Evolutionary conservation across 53 echinoderm and acorn worm species (phyloP).

Genomic region (Echinarachnius parma): DNA sequence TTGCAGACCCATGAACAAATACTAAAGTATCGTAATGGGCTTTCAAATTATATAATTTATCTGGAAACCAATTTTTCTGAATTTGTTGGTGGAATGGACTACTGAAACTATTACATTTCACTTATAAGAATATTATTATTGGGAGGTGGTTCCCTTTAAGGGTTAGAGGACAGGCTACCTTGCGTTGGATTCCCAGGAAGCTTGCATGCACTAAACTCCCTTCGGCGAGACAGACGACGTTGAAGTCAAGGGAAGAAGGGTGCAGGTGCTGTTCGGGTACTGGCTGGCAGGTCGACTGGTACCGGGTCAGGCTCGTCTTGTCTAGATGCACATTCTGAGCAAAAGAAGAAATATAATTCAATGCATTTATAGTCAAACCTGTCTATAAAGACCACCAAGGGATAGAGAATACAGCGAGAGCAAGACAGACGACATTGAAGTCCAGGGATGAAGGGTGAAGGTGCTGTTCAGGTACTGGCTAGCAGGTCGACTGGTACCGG

Average conservation of each 20-base stretch:
- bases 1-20: too few species aligned
- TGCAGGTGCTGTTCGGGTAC: slow-evolving; percentile 88
- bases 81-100: too few species aligned
- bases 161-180: too few species aligned
- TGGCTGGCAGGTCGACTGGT: slow-evolving; percentile 68
- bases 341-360: not conserved
- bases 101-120: too few species aligned
- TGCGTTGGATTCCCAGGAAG: slow-evolving; percentile 75
- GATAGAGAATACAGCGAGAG: too few species aligned
- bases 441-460: slow-evolving; percentile 81
- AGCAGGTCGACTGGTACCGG: slow-evolving; percentile 65
- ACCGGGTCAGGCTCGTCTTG: slow-evolving; percentile 56
- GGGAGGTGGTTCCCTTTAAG: too few species aligned
- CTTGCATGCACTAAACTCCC: slow-evolving; percentile 67
- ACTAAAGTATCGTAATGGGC: too few species aligned
- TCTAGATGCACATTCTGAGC: slow-evolving; percentile 68
- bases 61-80: too few species aligned
- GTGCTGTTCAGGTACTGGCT: slow-evolving; percentile 82
- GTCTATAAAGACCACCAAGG: too few species aligned
- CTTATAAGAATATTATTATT: too few species aligned
- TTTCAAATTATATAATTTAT: too few species aligned
- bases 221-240: slow-evolving; percentile 77
- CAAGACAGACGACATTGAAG: slow-evolving; percentile 71
- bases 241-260: slow-evolving; percentile 77
- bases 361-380: too few species aligned